Evolutionary conservation across 1,140 invertebrate genomes (phyloP), one percentile per base, ranked within the genome.

Genomic region (Drosophila equinoxialis): DNA sequence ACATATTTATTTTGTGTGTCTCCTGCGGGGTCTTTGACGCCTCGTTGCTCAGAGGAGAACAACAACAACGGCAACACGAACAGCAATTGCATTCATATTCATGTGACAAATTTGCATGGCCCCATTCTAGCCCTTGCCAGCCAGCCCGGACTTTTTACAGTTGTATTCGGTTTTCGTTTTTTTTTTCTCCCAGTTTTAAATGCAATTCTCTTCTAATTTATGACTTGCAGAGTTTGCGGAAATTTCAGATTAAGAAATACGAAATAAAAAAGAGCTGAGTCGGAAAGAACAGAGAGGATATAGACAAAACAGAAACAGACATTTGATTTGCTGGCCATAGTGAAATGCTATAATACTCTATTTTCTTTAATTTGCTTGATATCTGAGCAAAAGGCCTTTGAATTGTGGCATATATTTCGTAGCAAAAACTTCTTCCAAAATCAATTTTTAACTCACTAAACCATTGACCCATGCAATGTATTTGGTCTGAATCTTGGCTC

Each of bases 1-100:
- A 65, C 65, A 65, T 62, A 73, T 72, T 77, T 62, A 73, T 72
- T 77, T 68, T 62, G 58, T 62, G 74, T 74, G 71, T 59, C 63
- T 73, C 61, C 62, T 74, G 65, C 48, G 71, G 65, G 45, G 20
- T 30, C 67, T 59, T 76, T 73, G 66, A 74, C 65, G 74, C 66
- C 62, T 77, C 71, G 71, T 77, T 69, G 74, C 8, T 45, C 17
- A 41, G 23, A 51, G 37, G 11, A 37, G 26, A 59, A 37, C 57
- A 35, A 59, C 57, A 35, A 59, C 35, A 35, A 57, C 45, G 17
- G 8, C 8, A 51, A 45, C 42, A 11, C 14, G 42, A 60, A 48
- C 48, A 45, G 48, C 14, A 65, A 71, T 26, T 66, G n/a, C 60
- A 65, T 55, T 51, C 7, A 65, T 66, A 54, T 74, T 45, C 35